Base-by-base conservation (phyloP, 2,797 vertebrate species). In the Streptopelia turtur region DNA sequence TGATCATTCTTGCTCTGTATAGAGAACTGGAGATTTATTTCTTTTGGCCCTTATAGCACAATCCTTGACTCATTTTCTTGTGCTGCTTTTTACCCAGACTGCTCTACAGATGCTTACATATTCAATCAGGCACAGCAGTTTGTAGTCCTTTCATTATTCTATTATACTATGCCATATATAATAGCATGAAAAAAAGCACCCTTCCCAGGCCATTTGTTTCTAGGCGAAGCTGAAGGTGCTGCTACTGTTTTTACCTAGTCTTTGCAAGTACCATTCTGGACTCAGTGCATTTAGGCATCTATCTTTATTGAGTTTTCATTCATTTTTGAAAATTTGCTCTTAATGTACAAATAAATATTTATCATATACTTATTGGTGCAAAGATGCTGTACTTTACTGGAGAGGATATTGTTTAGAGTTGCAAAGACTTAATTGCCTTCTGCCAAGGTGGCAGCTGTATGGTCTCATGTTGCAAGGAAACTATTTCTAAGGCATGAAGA, bases 41-140 rank as follows among this genome's bases (percentile, higher is more conserved):
- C 49, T 92, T 94, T 50, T 89, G 92, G 50, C 57, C 61, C 57
- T 75, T 50, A 16, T 47, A 23, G 33, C 28, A 45, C 74, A 85
- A 35, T 85, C 59, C 50, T 92, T 92, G 79, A 43, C 69, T 93
- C 41, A 28, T 93, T 94, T 85, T 87, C 69, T 41, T 86, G n/a
- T 63, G 13, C 50, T 65, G 25, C 43, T 81, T 96, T 96, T 83
- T 89, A 85, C 71, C 30, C n/a, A 83, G 41, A 24, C 69, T 92
- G 20, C 57, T 83, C 57, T 87, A 85, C 68, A 91, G 93, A 41
- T 63, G 20, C 61, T 89, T 92, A 50, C 18, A 2, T 91, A 60
- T 94, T 87, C 70, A 63, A 16, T 82, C 75, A 78, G 64, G 37
- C 25, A 30, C 47, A 64, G 53, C 45, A 77, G 27, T 86, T 82